Conservation (phyloP, 2,113 vertebrate genomes). For the Macrotus californicus region DNA sequence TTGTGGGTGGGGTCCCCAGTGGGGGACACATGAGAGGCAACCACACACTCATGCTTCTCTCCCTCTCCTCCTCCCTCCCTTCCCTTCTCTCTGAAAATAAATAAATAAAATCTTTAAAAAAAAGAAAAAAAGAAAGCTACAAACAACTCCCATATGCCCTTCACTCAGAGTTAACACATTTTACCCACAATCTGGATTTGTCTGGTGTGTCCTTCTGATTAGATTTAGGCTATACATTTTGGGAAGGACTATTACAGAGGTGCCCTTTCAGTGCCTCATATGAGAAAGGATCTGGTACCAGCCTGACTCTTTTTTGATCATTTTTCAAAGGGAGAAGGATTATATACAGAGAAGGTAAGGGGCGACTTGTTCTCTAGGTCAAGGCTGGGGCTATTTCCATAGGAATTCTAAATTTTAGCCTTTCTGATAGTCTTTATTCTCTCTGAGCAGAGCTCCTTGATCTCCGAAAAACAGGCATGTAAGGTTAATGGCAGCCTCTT, state of each 20-base stretch:
- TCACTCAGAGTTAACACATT: background rate
- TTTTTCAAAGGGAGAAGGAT: background rate
- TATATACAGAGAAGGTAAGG: background rate
- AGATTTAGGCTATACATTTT: background rate
- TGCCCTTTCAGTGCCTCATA: background rate
- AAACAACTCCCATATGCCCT: background rate
- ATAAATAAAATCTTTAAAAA: too few species aligned
- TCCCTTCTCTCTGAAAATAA: too few species aligned
- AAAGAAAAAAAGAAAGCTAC: background rate
- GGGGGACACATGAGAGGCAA: too few species aligned
- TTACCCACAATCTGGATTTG: background rate
- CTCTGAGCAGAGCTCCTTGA: background rate
- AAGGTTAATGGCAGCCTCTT: background rate
- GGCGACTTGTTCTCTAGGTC: background rate
- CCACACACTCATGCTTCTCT: too few species aligned
- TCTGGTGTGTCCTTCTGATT: background rate
- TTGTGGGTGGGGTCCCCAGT: too few species aligned
- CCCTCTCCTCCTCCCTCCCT: too few species aligned
- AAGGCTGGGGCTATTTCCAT: background rate
- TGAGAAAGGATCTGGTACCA: background rate
- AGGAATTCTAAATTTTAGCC: conserved; percentile 14
- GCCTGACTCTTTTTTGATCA: background rate
- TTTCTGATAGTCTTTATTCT: background rate
- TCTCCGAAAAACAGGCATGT: background rate
- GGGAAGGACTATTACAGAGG: background rate